phyloP scores from a whole-genome alignment of 2,888 invertebrate species.

The Pyrocoelia pectoralis region DNA sequence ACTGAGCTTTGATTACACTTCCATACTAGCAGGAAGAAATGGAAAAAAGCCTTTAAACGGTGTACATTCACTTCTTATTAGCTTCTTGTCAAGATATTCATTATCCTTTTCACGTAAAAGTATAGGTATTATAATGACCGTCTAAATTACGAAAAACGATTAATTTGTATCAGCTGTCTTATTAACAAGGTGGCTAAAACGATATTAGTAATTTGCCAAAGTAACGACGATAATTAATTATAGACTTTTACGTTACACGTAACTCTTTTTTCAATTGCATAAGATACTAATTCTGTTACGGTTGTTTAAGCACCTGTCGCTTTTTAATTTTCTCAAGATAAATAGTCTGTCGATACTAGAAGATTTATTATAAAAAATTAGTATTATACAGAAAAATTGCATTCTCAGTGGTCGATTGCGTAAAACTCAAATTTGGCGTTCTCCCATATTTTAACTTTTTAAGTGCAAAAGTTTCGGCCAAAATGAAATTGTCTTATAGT shows the following conservation, averaged over 20 bases:
- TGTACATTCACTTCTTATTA: slow-evolving; percentile 34
- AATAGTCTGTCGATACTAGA: not conserved
- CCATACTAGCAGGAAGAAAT: not conserved
- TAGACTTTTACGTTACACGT: not conserved
- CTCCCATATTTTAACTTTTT: too few relatives aligned
- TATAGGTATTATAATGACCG: too few relatives aligned
- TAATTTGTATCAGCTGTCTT: slow-evolving; percentile 6
- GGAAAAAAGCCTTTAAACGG: slow-evolving; percentile 21
- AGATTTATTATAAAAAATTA: slow-evolving; percentile 1
- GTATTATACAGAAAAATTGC: too few relatives aligned
- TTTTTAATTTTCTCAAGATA: slow-evolving; percentile 3
- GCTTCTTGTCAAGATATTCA: slow-evolving; percentile 25
- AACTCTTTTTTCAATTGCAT: not conserved
- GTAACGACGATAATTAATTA: slow-evolving; percentile 4
- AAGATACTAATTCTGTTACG: slow-evolving; percentile 2
- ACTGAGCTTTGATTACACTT: slow-evolving; percentile 23
- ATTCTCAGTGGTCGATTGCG: too few relatives aligned
- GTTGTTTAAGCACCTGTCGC: slow-evolving; percentile 3
- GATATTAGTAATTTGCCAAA: slow-evolving; percentile 2
- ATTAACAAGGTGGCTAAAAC: not conserved
- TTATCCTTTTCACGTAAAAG: slow-evolving; percentile 10
- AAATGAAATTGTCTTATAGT: too few relatives aligned
- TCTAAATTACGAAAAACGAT: not conserved
- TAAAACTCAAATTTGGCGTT: too few relatives aligned
- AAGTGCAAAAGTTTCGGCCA: too few relatives aligned